Conservation (phyloP, 2,113 vertebrate genomes). For the Sebastes fasciatus region DNA sequence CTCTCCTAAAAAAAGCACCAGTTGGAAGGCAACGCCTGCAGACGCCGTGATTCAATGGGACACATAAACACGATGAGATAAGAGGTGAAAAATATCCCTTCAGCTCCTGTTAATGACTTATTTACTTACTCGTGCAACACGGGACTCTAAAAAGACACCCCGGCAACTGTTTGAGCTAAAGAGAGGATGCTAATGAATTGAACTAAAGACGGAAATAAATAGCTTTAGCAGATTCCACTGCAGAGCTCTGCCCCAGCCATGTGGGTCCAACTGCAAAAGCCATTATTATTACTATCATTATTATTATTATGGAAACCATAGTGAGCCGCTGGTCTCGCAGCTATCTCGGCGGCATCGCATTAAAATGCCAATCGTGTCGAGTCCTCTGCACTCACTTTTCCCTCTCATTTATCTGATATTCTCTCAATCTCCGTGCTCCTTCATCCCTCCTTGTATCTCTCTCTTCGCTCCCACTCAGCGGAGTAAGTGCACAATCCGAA, state of each 20-base stretch:
- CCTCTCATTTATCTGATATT: conserved; percentile 41
- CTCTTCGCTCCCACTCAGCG: conserved; percentile 16
- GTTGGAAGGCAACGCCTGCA: conserved; percentile 12
- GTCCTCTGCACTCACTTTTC: conserved; percentile 42
- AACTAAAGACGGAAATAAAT: conserved; percentile 32
- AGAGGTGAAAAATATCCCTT: conserved; percentile 21
- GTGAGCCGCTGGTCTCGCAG: conserved; percentile 53
- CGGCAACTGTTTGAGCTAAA: conserved; percentile 5
- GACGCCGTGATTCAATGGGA: conserved; percentile 1
- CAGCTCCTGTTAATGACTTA: conserved; percentile 17
- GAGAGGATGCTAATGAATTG: conserved; percentile 13
- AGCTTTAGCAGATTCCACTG: conserved; percentile 22
- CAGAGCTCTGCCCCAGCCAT: conserved; percentile 10
- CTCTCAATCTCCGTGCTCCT: conserved; percentile 30
- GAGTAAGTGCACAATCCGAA: conserved; percentile 39
- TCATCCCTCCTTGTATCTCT: conserved; percentile 4
- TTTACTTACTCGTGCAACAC: background rate
- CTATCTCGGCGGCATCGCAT: conserved; percentile 47
- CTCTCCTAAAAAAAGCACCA: background rate
- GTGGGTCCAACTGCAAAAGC: conserved; percentile 36
- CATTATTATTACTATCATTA: conserved; percentile 56
- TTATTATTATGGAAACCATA: conserved; percentile 53
- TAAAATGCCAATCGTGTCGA: conserved; percentile 62
- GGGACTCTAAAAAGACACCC: conserved; percentile 1
- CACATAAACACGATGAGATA: conserved; percentile 6